Base-by-base conservation (phyloP, 2,888 invertebrate genomes). In the Lordiphosa fenestrarum region DNA sequence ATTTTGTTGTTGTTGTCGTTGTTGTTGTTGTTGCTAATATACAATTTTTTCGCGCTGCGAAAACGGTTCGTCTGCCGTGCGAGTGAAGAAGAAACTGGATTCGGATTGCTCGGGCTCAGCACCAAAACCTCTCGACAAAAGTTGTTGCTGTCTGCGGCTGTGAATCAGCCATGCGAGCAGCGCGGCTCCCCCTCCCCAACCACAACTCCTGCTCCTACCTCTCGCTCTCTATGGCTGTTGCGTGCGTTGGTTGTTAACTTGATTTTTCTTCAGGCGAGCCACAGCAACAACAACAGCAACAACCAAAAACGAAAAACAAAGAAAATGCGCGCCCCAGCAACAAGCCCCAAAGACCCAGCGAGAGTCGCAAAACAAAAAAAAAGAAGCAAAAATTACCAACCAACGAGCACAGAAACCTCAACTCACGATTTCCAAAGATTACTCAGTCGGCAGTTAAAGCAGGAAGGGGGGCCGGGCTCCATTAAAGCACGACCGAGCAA, bases 11-110 rank as follows among this genome's bases (percentile, higher is more conserved):
- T 30, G 50, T 36, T 39, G 36, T 33, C 5, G 36, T 23, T 30
- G 50, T 25, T 30, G 30, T 41, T 51, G 15, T 36, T 48, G 15
- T 35, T 35, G 37, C n/a, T 51, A 61, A 52, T 35, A 48, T 53
- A 63, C 15, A 53, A 35, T 36, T 65, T 64, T 64, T 36, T 33
- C 37, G 61, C 51, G 51, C 51, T 44, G 40, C 60, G 60, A 58
- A 58, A 52, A 44, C 54, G 19, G 19, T 19, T 19, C 19, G 59
- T 62, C 57, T 53, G 60, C 53, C 52, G 52, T 52, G 59, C 54
- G 44, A 84, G 84, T 84, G 80, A 84, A 84, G 83, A 84, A 81
- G 82, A 78, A 78, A 78, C 78, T 78, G 78, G 85, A 83, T 80
- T 72, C 73, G 80, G 68, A 68, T 58, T 82, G 68, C 62, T 74